A percentile compares a stretch with the other conserved stretches of the same genome.
Evolutionary conservation across 2,113 vertebrate species (phyloP).

Genomic region (Upupa epops): DNA sequence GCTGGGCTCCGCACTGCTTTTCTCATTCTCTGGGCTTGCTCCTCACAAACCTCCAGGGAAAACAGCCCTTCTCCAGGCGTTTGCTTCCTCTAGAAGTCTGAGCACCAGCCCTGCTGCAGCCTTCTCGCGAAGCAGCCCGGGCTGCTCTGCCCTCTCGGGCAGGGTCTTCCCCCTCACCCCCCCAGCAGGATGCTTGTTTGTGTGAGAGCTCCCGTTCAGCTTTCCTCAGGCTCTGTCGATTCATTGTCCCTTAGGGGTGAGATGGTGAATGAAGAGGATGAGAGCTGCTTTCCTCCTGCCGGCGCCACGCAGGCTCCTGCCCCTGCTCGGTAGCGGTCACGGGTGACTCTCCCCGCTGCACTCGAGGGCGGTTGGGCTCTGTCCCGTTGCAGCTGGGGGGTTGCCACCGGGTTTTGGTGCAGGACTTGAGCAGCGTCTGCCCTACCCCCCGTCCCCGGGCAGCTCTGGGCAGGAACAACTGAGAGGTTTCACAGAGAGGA

Average conservation of each 20-base stretch:
- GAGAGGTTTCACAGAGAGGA: constrained; percentile 52
- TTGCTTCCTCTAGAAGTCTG: not conserved
- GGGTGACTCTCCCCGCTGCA: too few species aligned
- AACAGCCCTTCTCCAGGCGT: not conserved
- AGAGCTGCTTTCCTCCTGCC: not conserved
- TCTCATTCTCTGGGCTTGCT: not conserved
- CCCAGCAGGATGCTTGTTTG: not conserved
- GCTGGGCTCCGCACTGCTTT: fast-evolving
- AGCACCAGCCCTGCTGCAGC: not conserved
- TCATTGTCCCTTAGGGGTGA: constrained; percentile 36
- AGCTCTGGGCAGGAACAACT: not conserved
- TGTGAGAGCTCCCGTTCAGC: constrained; percentile 30
- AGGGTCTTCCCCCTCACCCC: not conserved
- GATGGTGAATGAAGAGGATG: not conserved
- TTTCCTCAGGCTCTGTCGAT: constrained; percentile 20
- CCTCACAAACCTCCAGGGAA: not conserved
- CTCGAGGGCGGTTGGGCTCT: too few species aligned
- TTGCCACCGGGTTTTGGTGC: not conserved
- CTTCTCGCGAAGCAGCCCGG: not conserved
- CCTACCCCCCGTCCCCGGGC: too few species aligned
- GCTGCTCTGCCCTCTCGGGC: not conserved
- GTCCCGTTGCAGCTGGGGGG: not conserved
- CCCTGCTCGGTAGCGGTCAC: constrained; percentile 8
- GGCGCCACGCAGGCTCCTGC: not conserved
- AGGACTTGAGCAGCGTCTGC: too few species aligned